Conservation (phyloP, 2,797 vertebrate genomes). For the Lacerta viridis region DNA sequence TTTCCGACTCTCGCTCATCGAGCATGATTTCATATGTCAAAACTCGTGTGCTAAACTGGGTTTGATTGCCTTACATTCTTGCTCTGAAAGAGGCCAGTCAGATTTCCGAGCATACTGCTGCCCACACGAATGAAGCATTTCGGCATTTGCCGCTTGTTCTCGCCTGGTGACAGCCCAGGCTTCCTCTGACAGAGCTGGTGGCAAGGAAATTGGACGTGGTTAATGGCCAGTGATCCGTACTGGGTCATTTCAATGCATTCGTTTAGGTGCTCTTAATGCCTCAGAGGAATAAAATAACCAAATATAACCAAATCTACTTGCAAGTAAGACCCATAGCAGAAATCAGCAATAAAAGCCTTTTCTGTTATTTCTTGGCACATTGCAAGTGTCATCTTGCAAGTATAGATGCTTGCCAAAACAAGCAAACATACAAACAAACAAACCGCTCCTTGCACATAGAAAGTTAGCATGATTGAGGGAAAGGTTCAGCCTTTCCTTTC, state of each 20-base stretch:
- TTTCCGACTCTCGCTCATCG: conserved; percentile 79
- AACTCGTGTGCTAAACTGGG: conserved; percentile 79
- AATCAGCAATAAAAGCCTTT: not conserved
- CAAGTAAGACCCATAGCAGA: not conserved
- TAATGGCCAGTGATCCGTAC: conserved; percentile 1
- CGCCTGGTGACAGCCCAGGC: conserved; percentile 71
- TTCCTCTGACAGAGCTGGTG: conserved; percentile 60
- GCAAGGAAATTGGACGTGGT: conserved; percentile 34
- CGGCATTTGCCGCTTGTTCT: conserved; percentile 62
- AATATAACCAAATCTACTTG: not conserved
- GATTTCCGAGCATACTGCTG: conserved; percentile 73
- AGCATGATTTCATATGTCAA: conserved; percentile 86
- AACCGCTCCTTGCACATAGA: not conserved
- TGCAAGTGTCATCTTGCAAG: not conserved
- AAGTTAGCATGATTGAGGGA: not conserved
- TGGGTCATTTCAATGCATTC: not conserved
- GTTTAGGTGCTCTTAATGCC: conserved; percentile 21
- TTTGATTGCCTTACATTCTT: conserved; percentile 83
- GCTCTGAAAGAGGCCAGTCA: conserved; percentile 67
- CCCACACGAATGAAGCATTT: conserved; percentile 76
- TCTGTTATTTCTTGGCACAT: too few relatives aligned
- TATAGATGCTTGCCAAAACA: not conserved
- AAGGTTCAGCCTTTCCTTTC: not conserved
- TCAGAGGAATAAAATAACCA: not conserved
- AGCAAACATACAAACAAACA: too few relatives aligned